A percentile compares a stretch with the other conserved stretches of the same genome.
Conservation (phyloP, 2,888 invertebrate genomes). For the Trisateles emortualis region DNA sequence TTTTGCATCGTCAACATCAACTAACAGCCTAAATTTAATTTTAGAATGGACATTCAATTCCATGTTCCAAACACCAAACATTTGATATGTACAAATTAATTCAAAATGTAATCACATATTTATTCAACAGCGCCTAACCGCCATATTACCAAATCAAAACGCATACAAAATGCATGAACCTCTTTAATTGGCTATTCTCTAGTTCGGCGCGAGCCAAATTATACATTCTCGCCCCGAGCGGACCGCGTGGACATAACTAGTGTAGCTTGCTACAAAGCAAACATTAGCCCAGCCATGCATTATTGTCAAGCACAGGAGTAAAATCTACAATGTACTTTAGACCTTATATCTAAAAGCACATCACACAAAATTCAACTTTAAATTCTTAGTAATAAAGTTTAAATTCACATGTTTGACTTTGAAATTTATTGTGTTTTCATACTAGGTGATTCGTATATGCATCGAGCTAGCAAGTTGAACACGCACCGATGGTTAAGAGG, state of each 20-base stretch:
- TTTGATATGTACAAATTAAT: background rate
- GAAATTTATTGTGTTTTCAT: constrained; percentile 43
- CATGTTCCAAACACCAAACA: background rate
- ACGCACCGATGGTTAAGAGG: constrained; percentile 77
- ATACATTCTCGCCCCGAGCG: constrained; percentile 83
- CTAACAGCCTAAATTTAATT: too few relatives aligned
- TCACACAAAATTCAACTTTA: constrained; percentile 44
- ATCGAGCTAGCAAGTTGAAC: constrained; percentile 74
- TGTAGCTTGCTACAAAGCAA: constrained; percentile 83
- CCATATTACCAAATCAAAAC: constrained; percentile 56
- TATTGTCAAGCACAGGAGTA: constrained; percentile 84
- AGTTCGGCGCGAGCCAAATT: constrained; percentile 68
- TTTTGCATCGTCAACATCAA: too few relatives aligned
- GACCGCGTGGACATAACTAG: constrained; percentile 78
- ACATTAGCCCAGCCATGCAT: constrained; percentile 86
- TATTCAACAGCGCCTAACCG: constrained; percentile 17
- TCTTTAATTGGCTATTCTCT: constrained; percentile 82
- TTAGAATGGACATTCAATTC: too few relatives aligned
- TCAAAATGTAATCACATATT: background rate
- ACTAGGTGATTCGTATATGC: constrained; percentile 68
- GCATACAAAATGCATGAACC: constrained; percentile 81
- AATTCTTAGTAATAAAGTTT: background rate
- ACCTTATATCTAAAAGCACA: constrained; percentile 42
- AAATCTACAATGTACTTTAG: constrained; percentile 21
- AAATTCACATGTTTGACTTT: constrained; percentile 3